Evolutionary conservation across 2,888 invertebrate species (phyloP), one percentile per base, ranked within the genome.

Genomic region (Limenitis camilla): DNA sequence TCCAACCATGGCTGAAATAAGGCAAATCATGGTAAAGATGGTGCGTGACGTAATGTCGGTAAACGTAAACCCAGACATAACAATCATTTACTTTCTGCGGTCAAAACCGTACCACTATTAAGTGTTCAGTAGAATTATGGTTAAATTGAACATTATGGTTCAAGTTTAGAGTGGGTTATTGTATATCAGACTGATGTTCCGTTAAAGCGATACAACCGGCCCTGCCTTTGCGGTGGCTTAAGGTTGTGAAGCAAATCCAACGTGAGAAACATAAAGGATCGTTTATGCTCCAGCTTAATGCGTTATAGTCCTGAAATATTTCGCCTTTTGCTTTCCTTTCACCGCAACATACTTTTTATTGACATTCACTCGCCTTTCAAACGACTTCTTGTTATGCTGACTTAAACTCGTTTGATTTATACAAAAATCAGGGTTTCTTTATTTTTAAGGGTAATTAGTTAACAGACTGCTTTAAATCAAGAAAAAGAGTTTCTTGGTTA

Each of bases 121-220:
- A 50, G 44, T 28, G 50, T 29, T 44, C 19, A 35, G 4, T 5
- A 5, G 10, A 49, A 10, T 4, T 27, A 28, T 29, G 28, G 40
- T 31, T 38, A 39, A 52, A 29, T 11, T 49, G 33, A 57, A 58
- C 60, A 53, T 56, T 60, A 55, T 10, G n/a, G 1, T 19, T 19
- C 28, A n/a, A 19, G n/a, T 6, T 44, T 58, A 55, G 50, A 50
- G 66, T 61, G 39, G 41, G 42, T 50, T 63, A 61, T 71, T 28
- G 54, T 40, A 51, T 61, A 58, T n/a, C 27, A 28, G 27, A 11
- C 33, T 50, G 36, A 50, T 36, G 59, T 47, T 59, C 67, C 64
- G 71, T 72, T 74, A 65, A 73, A 71, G 69, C 73, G 67, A 71
- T 73, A 75, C 76, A 75, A 69, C 56, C 55, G 56, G 64, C 61